Evolutionary conservation across 1,140 invertebrate species (phyloP), one percentile per base, ranked within the genome.

Genomic region (Procambarus virginalis): DNA sequence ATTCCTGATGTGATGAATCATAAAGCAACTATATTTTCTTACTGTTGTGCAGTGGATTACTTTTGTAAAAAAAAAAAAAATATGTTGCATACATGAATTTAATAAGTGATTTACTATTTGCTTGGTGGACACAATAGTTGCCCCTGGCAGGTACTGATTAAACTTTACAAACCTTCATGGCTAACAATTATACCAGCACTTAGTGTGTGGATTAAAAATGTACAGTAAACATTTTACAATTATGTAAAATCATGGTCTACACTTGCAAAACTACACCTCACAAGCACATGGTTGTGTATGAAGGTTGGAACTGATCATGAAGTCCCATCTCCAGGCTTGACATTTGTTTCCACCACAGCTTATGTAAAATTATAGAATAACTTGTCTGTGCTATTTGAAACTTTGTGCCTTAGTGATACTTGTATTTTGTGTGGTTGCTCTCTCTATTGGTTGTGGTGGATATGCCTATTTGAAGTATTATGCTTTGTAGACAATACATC

Each of bases 371-470:
- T 73, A 73, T 22, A 73, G 68, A 34, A 73, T 73, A 34, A 34
- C 22, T 8, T 73, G 68, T 73, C n/a, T 34, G 5, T 22, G 68
- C 68, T 73, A 73, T 34, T 34, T 73, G 14, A 73, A 73, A 73
- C 68, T 17, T 68, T 73, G 68, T 73, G 68, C 68, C 68, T 73
- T 73, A 73, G 68, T 73, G 68, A 73, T 73, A 73, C 5, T 34
- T 73, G 22, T 73, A 73, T 60, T 60, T 22, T 85, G 48, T 85
- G 55, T 76, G 82, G 60, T 84, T 84, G 73, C 84, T 82, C 73
- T 85, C 73, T 85, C 77, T 49, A 85, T 70, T 85, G 84, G 84
- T 85, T 85, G 84, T 85, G 84, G 84, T 75, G 51, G 51, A 85
- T 85, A 76, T 60, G 73, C 84, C 75, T 75, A 55, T 85, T 85